These are phyloP conservation scores for Alexandromys fortis DNA, from an alignment of 2,113 vertebrate genomes.

Conservation along the genomic window DNA sequence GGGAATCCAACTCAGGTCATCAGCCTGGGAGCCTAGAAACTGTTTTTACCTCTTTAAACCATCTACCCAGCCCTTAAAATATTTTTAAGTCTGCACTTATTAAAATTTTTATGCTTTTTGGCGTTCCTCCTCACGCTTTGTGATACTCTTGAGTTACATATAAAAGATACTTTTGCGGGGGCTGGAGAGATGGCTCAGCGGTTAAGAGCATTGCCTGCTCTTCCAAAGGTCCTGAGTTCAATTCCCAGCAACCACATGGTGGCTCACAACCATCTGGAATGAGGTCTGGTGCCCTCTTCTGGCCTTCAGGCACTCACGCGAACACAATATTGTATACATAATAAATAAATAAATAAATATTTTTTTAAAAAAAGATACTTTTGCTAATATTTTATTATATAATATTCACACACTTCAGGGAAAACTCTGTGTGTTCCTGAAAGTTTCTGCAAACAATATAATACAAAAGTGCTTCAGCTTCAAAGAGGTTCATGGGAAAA, in stretches of 20 bases:
- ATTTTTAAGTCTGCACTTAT: not conserved
- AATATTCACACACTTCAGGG: too few relatives aligned
- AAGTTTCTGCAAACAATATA: not conserved
- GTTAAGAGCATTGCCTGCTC: too few relatives aligned
- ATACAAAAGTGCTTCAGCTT: not conserved
- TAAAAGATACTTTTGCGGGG: not conserved
- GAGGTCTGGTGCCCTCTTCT: too few relatives aligned
- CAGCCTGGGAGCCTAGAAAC: not conserved
- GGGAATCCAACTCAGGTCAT: not conserved
- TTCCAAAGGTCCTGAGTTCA: too few relatives aligned
- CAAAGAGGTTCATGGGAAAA: not conserved
- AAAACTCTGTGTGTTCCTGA: not conserved
- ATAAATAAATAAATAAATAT: too few relatives aligned
- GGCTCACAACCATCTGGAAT: too few relatives aligned
- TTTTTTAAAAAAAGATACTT: not conserved
- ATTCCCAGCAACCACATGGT: too few relatives aligned
- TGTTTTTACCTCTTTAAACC: not conserved
- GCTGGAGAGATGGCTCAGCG: too few relatives aligned
- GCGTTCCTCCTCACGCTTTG: not conserved
- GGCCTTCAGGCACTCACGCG: too few relatives aligned
- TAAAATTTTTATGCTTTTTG: not conserved
- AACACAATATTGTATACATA: too few relatives aligned
- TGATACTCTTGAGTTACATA: not conserved
- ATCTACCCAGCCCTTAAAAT: not conserved
- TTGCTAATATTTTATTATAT: too few relatives aligned